Percentiles rank a stretch among this genome's conserved stretches.
phyloP scores from a whole-genome alignment of 37 sponge, comb jelly and placozoan species.

The Petrosia ficiformis region DNA sequence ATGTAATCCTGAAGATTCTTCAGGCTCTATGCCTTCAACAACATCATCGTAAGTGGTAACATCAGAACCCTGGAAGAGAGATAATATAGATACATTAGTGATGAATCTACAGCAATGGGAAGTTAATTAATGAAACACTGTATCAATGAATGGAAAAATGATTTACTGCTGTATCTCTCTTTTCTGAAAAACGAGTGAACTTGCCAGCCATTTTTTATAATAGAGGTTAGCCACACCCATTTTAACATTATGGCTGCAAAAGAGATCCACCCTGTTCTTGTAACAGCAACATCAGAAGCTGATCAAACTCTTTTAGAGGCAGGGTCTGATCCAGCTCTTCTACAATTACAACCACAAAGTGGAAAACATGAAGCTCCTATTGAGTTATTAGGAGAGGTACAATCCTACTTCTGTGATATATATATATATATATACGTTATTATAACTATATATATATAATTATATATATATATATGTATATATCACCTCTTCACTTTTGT shows the following conservation, averaged over 20 bases:
- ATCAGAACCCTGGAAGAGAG: slow-evolving; percentile 33
- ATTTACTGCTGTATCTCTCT: slow-evolving; percentile 22
- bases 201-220: slow-evolving; percentile 10
- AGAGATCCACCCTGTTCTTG: slow-evolving; percentile 1
- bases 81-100: neutral
- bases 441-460: no score
- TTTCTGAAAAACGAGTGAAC: slow-evolving; percentile 52
- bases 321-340: slow-evolving; percentile 28
- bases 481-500: no score
- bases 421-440: no score
- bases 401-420: no score
- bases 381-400: slow-evolving; percentile 41
- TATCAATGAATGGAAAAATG: no score
- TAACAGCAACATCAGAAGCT: neutral
- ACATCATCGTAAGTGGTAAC: slow-evolving; percentile 65
- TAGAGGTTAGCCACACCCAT: neutral
- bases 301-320: slow-evolving; percentile 19
- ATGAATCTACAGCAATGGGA: neutral
- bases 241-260: neutral
- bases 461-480: no score
- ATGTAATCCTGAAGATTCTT: slow-evolving; percentile 52
- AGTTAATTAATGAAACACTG: no score
- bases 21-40: slow-evolving; percentile 70
- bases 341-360: neutral
- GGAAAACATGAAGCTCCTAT: slow-evolving; percentile 44